phyloP scores from a whole-genome alignment of 2,113 vertebrate species.

The Lasiurus cinereus region DNA sequence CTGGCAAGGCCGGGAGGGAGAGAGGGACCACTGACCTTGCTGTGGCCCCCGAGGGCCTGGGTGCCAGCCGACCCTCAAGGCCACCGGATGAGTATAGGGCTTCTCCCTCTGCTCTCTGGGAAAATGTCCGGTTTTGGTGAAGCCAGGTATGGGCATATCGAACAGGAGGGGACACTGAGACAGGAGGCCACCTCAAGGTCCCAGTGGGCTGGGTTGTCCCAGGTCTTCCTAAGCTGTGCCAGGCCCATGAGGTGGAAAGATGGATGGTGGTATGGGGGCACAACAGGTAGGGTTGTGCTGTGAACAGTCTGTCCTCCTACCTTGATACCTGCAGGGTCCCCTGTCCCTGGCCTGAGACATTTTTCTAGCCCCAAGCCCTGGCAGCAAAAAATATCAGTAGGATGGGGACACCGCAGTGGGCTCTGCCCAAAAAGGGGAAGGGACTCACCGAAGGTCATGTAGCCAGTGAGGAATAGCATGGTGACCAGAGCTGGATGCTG shows the following conservation, averaged over 20 bases:
- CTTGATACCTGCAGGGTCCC: not conserved
- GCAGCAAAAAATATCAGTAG: not conserved
- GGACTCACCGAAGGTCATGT: not conserved
- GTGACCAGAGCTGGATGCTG: not conserved
- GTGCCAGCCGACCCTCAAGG: not conserved
- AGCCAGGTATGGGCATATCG: fast-evolving
- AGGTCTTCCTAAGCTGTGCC: not conserved
- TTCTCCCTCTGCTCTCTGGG: not conserved
- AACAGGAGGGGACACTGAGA: not conserved
- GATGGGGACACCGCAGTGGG: not conserved
- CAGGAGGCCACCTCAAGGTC: not conserved
- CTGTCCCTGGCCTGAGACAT: too few relatives aligned
- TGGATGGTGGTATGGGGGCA: not conserved
- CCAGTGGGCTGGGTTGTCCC: not conserved
- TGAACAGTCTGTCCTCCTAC: too few relatives aligned
- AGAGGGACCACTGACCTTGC: not conserved
- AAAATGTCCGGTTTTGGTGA: not conserved
- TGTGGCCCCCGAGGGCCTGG: not conserved
- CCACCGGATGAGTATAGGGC: fast-evolving
- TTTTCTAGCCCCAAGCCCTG: too few relatives aligned
- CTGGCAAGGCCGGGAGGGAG: not conserved
- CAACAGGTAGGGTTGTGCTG: fast-evolving
- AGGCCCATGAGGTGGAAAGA: not conserved
- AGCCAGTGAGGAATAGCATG: not conserved
- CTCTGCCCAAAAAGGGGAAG: not conserved